Base-by-base conservation (phyloP, 2,797 vertebrate species). In the Pithecia hirsuta region DNA sequence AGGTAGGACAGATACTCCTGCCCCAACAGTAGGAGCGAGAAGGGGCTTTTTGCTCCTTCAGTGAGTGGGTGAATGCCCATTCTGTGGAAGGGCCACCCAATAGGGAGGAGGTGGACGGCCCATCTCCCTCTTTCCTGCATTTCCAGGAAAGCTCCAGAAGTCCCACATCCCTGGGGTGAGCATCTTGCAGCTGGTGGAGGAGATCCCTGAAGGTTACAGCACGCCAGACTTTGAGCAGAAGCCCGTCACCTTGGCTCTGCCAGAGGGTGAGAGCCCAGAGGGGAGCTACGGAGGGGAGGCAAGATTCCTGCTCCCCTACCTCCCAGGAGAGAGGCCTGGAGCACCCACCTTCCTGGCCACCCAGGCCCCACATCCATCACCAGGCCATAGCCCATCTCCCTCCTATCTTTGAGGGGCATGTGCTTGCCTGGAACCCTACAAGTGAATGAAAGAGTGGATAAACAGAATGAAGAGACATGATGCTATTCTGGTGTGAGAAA, bases 161-260 rank as follows among this genome's bases (percentile, higher is more conserved):
- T 99, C 99, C 36, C 98, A 98, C 78, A 76, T 98, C 88, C 98
- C 99, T 0, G 99, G 99, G 22, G 99, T 99, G 92, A 93, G 98
- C 7, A 98, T 99, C 95, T 99, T 98, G 2, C 99, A 99, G 96
- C 98, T 98, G 97, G 97, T 98, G 75, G 97, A 98, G 7, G 91
- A 98, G 11, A 48, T 99, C 59, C 99, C 99, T 0, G 81, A 99
- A 55, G 99, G 99, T 26, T 99, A 99, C 98, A 99, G 98, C 86
- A 98, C 95, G 0, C 99, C 99, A 11, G 99, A 99, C 97, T 99
- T 99, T 92, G 97, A 98, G 95, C 98, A 95, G 89, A 99, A 99
- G 98, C 99, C 99, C 5, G 10, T 98, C 8, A 98, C 98, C 92
- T 84, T 99, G 96, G 99, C 98, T 0, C 93, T 99, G 75, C 98